Conservation (phyloP, 2,888 invertebrate species). For the Drosophila gaucha region DNA sequence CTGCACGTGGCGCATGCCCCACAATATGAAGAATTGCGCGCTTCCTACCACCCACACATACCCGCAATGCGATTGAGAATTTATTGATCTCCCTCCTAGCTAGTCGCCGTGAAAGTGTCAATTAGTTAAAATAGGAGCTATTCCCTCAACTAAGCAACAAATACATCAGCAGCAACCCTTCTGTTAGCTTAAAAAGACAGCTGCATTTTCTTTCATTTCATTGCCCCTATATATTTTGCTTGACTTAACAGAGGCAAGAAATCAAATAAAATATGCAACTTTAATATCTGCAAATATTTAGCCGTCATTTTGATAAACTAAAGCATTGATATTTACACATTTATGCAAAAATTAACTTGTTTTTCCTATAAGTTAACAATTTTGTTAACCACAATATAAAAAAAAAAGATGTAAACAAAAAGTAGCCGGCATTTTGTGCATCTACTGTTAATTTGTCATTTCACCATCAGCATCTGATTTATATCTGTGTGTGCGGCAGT, state of each 20-base stretch:
- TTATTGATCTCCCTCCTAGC: conserved; percentile 14
- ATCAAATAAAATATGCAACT: not conserved
- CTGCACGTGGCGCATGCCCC: conserved; percentile 42
- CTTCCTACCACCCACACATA: not conserved
- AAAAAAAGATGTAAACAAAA: conserved; percentile 23
- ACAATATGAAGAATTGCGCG: conserved; percentile 17
- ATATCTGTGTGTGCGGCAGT: conserved; percentile 4
- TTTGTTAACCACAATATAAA: too few species aligned
- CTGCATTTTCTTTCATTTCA: conserved; percentile 32
- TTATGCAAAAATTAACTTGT: too few species aligned
- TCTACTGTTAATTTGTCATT: conserved; percentile 36
- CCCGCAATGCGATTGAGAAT: conserved; percentile 2
- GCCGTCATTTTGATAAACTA: too few species aligned
- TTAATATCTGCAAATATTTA: too few species aligned
- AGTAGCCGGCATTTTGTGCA: conserved; percentile 20
- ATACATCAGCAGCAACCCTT: conserved; percentile 6
- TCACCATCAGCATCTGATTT: conserved; percentile 18
- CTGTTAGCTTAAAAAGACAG: conserved; percentile 18
- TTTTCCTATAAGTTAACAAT: too few species aligned
- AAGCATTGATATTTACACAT: not conserved
- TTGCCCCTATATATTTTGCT: conserved; percentile 9
- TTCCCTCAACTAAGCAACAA: not conserved
- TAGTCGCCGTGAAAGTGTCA: not conserved
- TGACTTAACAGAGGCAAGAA: too few species aligned
- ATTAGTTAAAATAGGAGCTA: not conserved